Evolutionary conservation across 2,888 invertebrate genomes (phyloP), one percentile per base, ranked within the genome.

Genomic region (Orthonychiurus folsomi): DNA sequence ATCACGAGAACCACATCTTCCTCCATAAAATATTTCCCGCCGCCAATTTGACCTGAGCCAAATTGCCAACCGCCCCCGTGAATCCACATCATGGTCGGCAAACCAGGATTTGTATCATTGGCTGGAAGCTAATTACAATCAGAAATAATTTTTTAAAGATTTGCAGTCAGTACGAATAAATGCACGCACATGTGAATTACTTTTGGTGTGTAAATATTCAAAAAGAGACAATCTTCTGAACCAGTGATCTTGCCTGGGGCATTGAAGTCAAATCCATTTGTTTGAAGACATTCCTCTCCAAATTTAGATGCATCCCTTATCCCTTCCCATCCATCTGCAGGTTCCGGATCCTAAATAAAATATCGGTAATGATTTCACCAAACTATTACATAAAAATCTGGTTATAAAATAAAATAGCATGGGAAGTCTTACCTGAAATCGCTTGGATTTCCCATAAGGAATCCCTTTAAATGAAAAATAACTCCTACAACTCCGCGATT

Each of bases 121-220:
- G n/a, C n/a, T n/a, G n/a, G n/a, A n/a, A n/a, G n/a, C n/a, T n/a
- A n/a, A n/a, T n/a, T n/a, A n/a, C n/a, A n/a, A n/a, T n/a, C n/a
- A n/a, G n/a, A n/a, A n/a, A n/a, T n/a, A n/a, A n/a, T n/a, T n/a
- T n/a, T n/a, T n/a, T n/a, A n/a, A n/a, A n/a, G n/a, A n/a, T n/a
- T n/a, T n/a, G n/a, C n/a, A n/a, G n/a, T n/a, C n/a, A n/a, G n/a
- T n/a, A n/a, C n/a, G n/a, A n/a, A n/a, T n/a, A n/a, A n/a, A n/a
- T n/a, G n/a, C n/a, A n/a, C n/a, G n/a, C n/a, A n/a, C n/a, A n/a
- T n/a, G n/a, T n/a, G n/a, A n/a, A n/a, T n/a, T 62, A 65, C 65
- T 23, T 69, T 58, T 50, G 65, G 63, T 3, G 66, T 61, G 50
- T 66, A 69, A 1, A 69, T 65, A 50, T 69, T 69, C 18, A 69